These are phyloP conservation scores for Diorhabda sublineata DNA, from an alignment of 1,140 invertebrate species.

Conservation along the genomic window DNA sequence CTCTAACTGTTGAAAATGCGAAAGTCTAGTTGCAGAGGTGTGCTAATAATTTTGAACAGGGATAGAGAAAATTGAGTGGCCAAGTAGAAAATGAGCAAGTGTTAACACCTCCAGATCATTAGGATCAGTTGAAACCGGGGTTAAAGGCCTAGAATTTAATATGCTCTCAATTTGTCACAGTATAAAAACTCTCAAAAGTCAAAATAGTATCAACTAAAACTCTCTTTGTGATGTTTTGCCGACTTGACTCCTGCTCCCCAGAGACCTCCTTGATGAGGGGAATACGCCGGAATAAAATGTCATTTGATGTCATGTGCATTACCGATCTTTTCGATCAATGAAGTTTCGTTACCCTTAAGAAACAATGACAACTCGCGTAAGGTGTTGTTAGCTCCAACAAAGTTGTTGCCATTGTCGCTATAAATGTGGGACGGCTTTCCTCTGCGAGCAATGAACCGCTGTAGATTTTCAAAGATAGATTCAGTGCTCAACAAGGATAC, in stretches of 20 bases:
- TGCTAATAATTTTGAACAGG: not conserved
- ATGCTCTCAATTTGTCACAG: conserved; percentile 26
- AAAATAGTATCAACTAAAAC: conserved; percentile 20
- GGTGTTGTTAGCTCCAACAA: not conserved
- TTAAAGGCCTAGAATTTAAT: conserved; percentile 32
- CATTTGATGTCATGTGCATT: conserved; percentile 7
- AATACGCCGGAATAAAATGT: conserved; percentile 30
- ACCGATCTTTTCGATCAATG: not conserved
- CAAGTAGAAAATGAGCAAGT: conserved; percentile 32
- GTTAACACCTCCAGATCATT: conserved; percentile 28
- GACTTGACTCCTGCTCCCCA: conserved; percentile 47
- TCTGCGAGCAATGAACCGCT: conserved; percentile 46
- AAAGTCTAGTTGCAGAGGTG: conserved; percentile 8
- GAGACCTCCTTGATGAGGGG: conserved; percentile 47
- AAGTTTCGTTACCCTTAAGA: not conserved
- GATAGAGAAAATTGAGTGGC: conserved; percentile 20
- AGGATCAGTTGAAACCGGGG: conserved; percentile 26
- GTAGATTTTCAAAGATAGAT: conserved; percentile 42
- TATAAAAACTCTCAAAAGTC: conserved; percentile 30
- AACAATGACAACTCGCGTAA: not conserved
- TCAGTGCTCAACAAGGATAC: conserved; percentile 41
- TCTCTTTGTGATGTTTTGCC: conserved; percentile 42
- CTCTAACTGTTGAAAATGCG: conserved; percentile 13
- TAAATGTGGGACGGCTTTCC: conserved; percentile 22
- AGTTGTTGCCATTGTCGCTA: not conserved